Evolutionary conservation across 2,113 vertebrate species (phyloP).

Genomic region (Macrotus californicus): DNA sequence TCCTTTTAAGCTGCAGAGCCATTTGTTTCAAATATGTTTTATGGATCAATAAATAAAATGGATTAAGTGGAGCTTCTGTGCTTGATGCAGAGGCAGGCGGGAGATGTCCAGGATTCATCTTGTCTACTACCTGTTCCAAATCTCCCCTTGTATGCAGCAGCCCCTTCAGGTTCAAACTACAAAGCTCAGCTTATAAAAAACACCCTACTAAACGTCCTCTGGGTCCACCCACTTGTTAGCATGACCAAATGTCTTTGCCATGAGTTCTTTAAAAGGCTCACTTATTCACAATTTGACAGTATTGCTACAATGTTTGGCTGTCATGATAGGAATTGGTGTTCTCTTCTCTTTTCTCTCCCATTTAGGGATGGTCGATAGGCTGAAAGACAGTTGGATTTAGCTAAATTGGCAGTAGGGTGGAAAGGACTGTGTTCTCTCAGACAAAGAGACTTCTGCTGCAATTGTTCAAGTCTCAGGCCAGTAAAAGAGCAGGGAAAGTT

Average conservation of each 20-base stretch:
- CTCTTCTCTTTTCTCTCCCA: neutral
- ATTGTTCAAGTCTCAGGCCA: neutral
- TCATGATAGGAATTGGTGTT: neutral
- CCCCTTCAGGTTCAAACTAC: neutral
- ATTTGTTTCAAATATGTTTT: neutral
- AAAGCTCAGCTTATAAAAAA: neutral
- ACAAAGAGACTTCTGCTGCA: neutral
- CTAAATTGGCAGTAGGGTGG: neutral
- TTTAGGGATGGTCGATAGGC: neutral
- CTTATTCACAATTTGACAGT: neutral
- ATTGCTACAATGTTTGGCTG: neutral
- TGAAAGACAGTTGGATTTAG: neutral
- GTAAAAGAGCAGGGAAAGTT: neutral
- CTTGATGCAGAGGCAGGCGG: neutral
- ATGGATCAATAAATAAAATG: neutral
- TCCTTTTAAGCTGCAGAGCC: neutral
- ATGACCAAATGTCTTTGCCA: neutral
- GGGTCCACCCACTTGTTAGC: neutral
- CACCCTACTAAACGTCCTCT: neutral
- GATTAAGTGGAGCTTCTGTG: fast-evolving
- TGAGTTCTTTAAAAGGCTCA: neutral
- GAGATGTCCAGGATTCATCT: neutral
- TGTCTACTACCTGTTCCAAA: neutral
- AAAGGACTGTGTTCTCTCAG: neutral
- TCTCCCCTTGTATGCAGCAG: neutral